A percentile compares a stretch with the other conserved stretches of the same genome.
These are phyloP conservation scores for Drosophila repletoides DNA, from an alignment of 1,140 invertebrate species.

Conservation along the genomic window DNA sequence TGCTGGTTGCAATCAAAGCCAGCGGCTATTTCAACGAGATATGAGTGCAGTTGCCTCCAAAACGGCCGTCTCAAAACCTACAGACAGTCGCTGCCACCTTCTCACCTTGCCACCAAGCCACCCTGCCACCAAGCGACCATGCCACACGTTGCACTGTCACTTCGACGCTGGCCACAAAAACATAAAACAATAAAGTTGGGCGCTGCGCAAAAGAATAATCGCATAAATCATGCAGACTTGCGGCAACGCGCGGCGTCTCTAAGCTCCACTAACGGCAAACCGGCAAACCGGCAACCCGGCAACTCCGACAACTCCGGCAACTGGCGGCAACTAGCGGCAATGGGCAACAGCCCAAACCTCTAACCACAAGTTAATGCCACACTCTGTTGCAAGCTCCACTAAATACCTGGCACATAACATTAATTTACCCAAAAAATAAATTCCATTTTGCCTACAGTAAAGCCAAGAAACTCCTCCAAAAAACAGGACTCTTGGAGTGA, in stretches of 20 bases:
- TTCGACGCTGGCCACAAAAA: slow-evolving; percentile 59
- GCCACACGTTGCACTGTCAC: slow-evolving; percentile 11
- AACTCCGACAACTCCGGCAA: slow-evolving; percentile 18
- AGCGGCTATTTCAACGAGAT: slow-evolving; percentile 55
- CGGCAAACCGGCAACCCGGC: background rate
- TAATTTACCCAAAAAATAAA: too few relatives aligned
- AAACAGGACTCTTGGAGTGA: too few relatives aligned
- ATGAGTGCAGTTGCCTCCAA: slow-evolving; percentile 51
- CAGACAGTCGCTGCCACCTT: background rate
- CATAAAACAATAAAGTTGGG: slow-evolving; percentile 78
- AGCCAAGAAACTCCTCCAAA: too few relatives aligned
- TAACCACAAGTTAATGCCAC: background rate
- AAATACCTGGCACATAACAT: too few relatives aligned
- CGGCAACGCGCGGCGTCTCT: slow-evolving; percentile 53
- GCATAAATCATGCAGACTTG: slow-evolving; percentile 79
- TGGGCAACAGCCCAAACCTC: slow-evolving; percentile 15
- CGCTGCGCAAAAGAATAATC: slow-evolving; percentile 78
- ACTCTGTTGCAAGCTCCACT: background rate
- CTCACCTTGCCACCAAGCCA: background rate
- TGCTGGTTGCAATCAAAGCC: slow-evolving; percentile 50
- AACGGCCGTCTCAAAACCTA: slow-evolving; percentile 3
- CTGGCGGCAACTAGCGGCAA: background rate
- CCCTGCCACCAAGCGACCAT: background rate
- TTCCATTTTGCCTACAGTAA: too few relatives aligned
- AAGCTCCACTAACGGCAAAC: slow-evolving; percentile 61